Evolutionary conservation across 2,888 invertebrate genomes (phyloP).

Genomic region (Caenorhabditis uteleia): DNA sequence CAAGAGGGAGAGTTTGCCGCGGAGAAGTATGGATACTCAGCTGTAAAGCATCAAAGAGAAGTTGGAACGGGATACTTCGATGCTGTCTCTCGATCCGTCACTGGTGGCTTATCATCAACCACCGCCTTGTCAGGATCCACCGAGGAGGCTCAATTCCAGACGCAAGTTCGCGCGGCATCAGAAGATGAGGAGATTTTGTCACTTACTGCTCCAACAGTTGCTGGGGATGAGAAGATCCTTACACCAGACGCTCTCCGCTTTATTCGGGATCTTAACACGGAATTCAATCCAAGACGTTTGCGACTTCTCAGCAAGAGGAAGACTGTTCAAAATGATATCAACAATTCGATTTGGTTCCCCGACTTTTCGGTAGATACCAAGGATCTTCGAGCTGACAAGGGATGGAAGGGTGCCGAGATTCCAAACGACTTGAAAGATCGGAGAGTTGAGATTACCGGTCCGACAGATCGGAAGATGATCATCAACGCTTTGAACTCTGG

Average conservation of each 20-base stretch:
- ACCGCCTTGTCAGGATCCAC: slow-evolving; percentile 69
- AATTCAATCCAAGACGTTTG: slow-evolving; percentile 70
- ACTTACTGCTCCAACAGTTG: slow-evolving; percentile 56
- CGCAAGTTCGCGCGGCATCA: slow-evolving; percentile 53
- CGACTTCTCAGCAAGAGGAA: slow-evolving; percentile 59
- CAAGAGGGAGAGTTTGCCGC: slow-evolving; percentile 70
- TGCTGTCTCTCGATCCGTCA: slow-evolving; percentile 66
- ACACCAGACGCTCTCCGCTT: slow-evolving; percentile 75
- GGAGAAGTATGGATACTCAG: slow-evolving; percentile 69
- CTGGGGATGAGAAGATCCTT: slow-evolving; percentile 74
- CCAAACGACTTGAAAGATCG: slow-evolving; percentile 64
- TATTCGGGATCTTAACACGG: slow-evolving; percentile 75
- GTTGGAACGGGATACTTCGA: slow-evolving; percentile 71
- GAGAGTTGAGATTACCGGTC: slow-evolving; percentile 73
- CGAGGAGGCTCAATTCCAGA: slow-evolving; percentile 70
- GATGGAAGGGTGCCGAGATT: slow-evolving; percentile 73
- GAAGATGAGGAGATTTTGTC: slow-evolving; percentile 68
- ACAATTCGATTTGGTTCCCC: slow-evolving; percentile 68
- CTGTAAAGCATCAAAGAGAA: slow-evolving; percentile 71
- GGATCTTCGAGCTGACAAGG: slow-evolving; percentile 71
- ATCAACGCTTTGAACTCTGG: slow-evolving; percentile 77
- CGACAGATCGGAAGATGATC: slow-evolving; percentile 75
- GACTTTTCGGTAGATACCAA: slow-evolving; percentile 73
- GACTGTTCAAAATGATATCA: slow-evolving; percentile 60
- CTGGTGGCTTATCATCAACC: slow-evolving; percentile 60